Conservation (phyloP, 2,113 vertebrate species). For the Sminthopsis crassicaudata region DNA sequence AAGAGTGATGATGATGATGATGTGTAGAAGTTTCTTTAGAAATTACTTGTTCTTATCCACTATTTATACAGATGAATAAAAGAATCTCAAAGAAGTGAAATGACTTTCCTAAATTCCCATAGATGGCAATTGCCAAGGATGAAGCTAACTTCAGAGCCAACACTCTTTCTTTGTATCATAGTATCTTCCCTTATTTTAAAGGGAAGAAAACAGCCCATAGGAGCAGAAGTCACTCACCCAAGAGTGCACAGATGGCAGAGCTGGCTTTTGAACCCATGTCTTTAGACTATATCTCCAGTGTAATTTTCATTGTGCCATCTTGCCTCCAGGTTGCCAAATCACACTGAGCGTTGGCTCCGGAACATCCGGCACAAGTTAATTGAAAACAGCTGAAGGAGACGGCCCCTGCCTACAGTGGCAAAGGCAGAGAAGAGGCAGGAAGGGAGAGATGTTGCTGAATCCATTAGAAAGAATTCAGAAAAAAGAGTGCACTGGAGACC, state of each 20-base stretch:
- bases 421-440: not conserved
- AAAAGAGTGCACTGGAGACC: not conserved
- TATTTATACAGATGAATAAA: not conserved
- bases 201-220: not conserved
- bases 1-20: not conserved
- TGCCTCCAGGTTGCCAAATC: not conserved
- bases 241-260: not conserved
- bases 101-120: not conserved
- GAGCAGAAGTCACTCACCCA: not conserved
- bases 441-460: not conserved
- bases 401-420: not conserved
- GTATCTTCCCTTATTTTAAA: not conserved
- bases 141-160: not conserved
- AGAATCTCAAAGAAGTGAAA: not conserved
- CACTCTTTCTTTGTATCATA: not conserved
- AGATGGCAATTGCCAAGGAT: not conserved
- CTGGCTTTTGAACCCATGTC: not conserved
- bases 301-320: not conserved
- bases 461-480: not conserved
- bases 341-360: not conserved
- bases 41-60: not conserved
- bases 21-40: not conserved
- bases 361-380: not conserved
- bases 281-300: not conserved
- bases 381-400: not conserved